Base-by-base conservation (phyloP, 2,797 vertebrate species). In the Heliangelus exortis region DNA sequence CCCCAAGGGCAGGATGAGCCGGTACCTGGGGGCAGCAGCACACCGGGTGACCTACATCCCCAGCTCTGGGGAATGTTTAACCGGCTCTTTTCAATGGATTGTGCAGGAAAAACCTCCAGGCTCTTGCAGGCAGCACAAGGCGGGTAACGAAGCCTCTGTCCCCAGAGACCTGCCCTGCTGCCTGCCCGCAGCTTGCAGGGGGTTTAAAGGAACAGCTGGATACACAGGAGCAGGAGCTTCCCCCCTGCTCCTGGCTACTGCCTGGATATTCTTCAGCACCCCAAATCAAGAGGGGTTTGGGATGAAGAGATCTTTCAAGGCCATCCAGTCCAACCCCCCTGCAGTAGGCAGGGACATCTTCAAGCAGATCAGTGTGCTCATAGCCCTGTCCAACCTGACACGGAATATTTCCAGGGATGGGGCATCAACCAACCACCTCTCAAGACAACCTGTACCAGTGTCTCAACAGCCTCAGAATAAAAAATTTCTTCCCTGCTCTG, bases 11-110 rank as follows among this genome's bases (percentile, higher is more conserved):
- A 84, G 93, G 15, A 31, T 14, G 66, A 67, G 86, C 69, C 2
- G 7, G 67, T 19, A 79, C 84, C 95, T 69, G 96, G 58, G 83
- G 92, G 89, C 91, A 61, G 87, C 84, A 59, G 47, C 83, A 77
- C 89, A 74, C 91, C 93, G 71, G 75, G 14, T 80, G 94, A 93
- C 91, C 95, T 71, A 89, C 72, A 85, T 45, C 76, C 6, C 33
- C 63, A 4, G 8, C 0, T 1, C 84, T 17, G 55, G 1, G 55
- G 88, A 91, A 59, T 21, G 39, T n/a, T 33, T 4, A 73, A 39
- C 13, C 1, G 4, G n/a, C 16, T 20, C 50, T 39, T 61, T 14
- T 10, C 19, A 9, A 14, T 0, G 47, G 67, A 39, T 4, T 8
- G 36, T 12, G 36, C 33, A 23, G 0, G 5, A 29, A 48, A 59